Base-by-base conservation (phyloP, 2,888 invertebrate genomes). In the Ophion slaviceki region DNA sequence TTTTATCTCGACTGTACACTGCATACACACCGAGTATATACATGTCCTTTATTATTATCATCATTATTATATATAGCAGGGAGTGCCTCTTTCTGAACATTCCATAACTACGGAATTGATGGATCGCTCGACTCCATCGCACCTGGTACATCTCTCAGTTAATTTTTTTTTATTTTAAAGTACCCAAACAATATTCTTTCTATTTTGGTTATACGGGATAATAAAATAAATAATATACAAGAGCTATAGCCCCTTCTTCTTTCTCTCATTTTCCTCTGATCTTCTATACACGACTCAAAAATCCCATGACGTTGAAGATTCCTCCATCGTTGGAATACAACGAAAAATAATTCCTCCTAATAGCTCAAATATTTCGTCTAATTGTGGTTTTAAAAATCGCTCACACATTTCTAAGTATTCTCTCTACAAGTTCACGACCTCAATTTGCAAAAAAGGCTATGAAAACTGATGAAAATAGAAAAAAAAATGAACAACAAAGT, bases 51-150 rank as follows among this genome's bases (percentile, higher is more conserved):
- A 81, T 85, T 66, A 81, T 47, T 47, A 47, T 47, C 14, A 14
- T 47, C 8, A 47, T 14, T 14, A 11, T 14, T 47, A 47, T 77
- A 84, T 72, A 80, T 57, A 71, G 61, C 64, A 20, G 71, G 45
- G 61, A 36, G 17, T 79, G 47, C 62, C 57, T 28, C 47, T 72
- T 32, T 53, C 28, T 71, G 53, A 40, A 68, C 64, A 71, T 64
- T 71, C 71, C 72, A 36, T 72, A 72, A 79, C 57, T 32, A 75
- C 62, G 45, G 59, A 79, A 82, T 75, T 85, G 85, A 85, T 85
- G 66, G 82, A 85, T 85, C 81, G 85, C 68, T 61, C 68, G 57
- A 45, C 64, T 62, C 57, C 40, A 36, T 24, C 47, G 47, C 77
- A 61, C 47, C 67, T 76, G 53, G 40, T 75, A 57, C 57, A 20